Percentiles rank a stretch among this genome's conserved stretches.
These are phyloP conservation scores for Trachurus trachurus DNA, from an alignment of 2,797 vertebrate species.

Conservation along the genomic window DNA sequence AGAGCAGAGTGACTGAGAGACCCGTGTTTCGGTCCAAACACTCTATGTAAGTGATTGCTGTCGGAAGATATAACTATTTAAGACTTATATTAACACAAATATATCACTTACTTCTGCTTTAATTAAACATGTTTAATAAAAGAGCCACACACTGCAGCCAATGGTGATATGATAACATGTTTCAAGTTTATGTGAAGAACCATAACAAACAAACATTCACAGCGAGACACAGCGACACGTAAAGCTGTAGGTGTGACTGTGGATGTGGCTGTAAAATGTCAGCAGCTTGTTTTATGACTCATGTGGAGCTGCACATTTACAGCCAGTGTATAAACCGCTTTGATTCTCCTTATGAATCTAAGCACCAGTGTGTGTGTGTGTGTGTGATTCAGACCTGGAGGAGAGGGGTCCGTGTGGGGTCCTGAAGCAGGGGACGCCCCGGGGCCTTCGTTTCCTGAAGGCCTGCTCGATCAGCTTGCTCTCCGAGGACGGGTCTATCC, in stretches of 20 bases:
- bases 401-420: constrained; percentile 97
- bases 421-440: constrained; percentile 98
- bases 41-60: too few relatives aligned
- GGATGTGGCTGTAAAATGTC: not conserved
- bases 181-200: not conserved
- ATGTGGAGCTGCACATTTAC: not conserved
- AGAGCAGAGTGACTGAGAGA: too few relatives aligned
- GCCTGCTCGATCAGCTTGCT: constrained; percentile 97
- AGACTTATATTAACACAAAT: too few relatives aligned
- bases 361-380: not conserved
- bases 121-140: too few relatives aligned
- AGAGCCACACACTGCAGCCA: too few relatives aligned
- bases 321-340: not conserved
- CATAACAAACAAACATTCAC: not conserved
- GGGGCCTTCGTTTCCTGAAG: constrained; percentile 97
- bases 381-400: constrained; percentile 88
- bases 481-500: constrained; percentile 98
- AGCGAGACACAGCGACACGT: not conserved
- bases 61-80: too few relatives aligned
- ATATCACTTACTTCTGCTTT: too few relatives aligned
- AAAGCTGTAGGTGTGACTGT: not conserved
- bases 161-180: not conserved
- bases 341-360: not conserved
- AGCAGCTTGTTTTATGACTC: not conserved
- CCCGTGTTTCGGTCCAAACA: too few relatives aligned